These are phyloP conservation scores for Seriola dumerili DNA, from an alignment of 2,113 vertebrate genomes.

Conservation along the genomic window DNA sequence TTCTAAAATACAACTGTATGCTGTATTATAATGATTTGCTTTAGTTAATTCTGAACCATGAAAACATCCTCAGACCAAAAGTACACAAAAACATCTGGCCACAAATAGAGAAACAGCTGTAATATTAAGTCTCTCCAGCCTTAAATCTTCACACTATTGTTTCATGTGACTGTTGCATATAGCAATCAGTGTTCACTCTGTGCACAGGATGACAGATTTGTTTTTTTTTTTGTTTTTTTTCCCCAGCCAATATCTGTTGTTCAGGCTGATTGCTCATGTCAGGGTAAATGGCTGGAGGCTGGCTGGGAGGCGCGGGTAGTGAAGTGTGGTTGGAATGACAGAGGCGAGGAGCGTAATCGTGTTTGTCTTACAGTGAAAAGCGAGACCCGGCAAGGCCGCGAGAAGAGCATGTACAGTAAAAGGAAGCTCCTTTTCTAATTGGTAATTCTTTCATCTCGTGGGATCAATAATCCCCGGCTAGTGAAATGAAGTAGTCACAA, in stretches of 20 bases:
- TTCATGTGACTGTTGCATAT: neutral
- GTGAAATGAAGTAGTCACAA: neutral
- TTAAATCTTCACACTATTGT: neutral
- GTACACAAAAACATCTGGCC: neutral
- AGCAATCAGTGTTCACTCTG: neutral
- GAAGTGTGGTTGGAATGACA: conserved; percentile 46
- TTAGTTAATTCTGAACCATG: neutral
- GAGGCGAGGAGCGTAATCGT: conserved; percentile 20
- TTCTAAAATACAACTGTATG: neutral
- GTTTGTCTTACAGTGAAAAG: conserved; percentile 42
- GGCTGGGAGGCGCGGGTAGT: conserved; percentile 36
- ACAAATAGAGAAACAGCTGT: neutral
- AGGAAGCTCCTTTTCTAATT: conserved; percentile 47
- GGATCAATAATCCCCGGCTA: conserved; percentile 31
- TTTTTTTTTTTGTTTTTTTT: neutral
- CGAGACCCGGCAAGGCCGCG: neutral
- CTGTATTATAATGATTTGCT: neutral
- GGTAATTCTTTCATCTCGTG: conserved; percentile 33
- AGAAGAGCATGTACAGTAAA: conserved; percentile 15
- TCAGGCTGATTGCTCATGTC: conserved; percentile 49
- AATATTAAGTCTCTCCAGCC: neutral
- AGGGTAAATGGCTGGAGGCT: conserved; percentile 52
- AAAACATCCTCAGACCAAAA: neutral
- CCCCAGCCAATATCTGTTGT: conserved; percentile 32
- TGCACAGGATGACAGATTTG: conserved; percentile 5